Base-by-base conservation (phyloP, 2,888 invertebrate genomes). In the Acholoe squamosa region DNA sequence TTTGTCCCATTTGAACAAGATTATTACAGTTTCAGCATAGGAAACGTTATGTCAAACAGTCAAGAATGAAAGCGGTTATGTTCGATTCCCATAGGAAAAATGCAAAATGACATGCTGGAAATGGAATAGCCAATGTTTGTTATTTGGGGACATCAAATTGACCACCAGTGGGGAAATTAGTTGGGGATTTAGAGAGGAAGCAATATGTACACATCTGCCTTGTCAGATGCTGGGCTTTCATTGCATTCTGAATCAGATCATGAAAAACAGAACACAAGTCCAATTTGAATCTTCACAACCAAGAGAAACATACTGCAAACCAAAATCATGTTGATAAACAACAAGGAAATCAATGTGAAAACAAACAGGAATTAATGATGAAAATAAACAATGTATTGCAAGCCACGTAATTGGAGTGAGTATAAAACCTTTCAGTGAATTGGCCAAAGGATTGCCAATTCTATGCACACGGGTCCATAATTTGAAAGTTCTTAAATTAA, bases 131-230 rank as follows among this genome's bases (percentile, higher is more conserved):
- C 61, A 61, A 3, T n/a, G 19, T 61, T 3, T n/a, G 61, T n/a
- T 61, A n/a, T 61, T 61, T 61, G 61, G n/a, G 3, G 61, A 19
- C 61, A 61, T n/a, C 61, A n/a, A 61, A 61, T 19, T 61, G 61
- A n/a, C n/a, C 61, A 61, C 61, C 61, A 61, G n/a, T 61, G n/a
- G 61, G 61, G 61, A 61, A 61, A 61, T 61, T n/a, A 61, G 14
- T 1, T 19, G 61, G 19, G n/a, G 61, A n/a, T n/a, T n/a, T n/a
- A 19, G n/a, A n/a, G 61, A 3, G n/a, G 61, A n/a, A 61, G 19
- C 61, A 43, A n/a, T 61, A 19, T 61, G 61, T 61, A 61, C 61
- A n/a, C 61, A 14, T 7, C 5, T 3, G n/a, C 22, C 61, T n/a
- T 61, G 19, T 61, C 61, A 61, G n/a, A 61, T 61, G 61, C 3